Conservation (phyloP, 2,113 vertebrate genomes). For the Ageneiosus marmoratus region DNA sequence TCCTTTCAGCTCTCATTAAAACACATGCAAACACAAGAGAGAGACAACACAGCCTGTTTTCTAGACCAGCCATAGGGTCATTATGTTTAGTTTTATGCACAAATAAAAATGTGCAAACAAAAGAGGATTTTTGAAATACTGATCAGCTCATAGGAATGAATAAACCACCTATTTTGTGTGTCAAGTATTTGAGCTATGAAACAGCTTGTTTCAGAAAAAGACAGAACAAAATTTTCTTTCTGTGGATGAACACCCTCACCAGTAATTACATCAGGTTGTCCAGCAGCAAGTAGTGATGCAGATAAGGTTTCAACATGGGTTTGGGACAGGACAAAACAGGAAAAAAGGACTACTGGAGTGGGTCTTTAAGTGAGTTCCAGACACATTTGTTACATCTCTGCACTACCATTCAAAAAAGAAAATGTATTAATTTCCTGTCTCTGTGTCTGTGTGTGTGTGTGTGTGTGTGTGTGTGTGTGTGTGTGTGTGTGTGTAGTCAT, state of each 20-base stretch:
- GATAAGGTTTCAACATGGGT: neutral
- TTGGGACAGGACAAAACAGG: neutral
- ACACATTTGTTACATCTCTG: constrained; percentile 63
- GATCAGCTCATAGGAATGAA: neutral
- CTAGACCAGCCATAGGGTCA: neutral
- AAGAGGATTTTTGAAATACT: neutral
- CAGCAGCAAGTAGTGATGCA: neutral
- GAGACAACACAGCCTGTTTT: neutral
- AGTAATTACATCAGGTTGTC: neutral
- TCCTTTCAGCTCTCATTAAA: neutral
- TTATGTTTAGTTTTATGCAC: neutral
- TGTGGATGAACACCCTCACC: neutral
- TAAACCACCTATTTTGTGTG: neutral
- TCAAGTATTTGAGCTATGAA: neutral
- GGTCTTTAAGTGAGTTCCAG: constrained; percentile 46
- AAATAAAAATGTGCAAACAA: neutral
- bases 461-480: constrained; percentile 5
- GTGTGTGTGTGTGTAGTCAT: neutral
- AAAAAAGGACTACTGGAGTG: neutral
- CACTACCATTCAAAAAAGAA: constrained; percentile 59
- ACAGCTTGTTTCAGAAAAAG: neutral
- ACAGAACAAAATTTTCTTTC: neutral
- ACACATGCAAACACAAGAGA: neutral
- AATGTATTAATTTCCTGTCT: constrained; percentile 61
- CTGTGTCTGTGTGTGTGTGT: neutral